phyloP scores from a whole-genome alignment of 1,140 invertebrate genomes.

The Mercenaria mercenaria region DNA sequence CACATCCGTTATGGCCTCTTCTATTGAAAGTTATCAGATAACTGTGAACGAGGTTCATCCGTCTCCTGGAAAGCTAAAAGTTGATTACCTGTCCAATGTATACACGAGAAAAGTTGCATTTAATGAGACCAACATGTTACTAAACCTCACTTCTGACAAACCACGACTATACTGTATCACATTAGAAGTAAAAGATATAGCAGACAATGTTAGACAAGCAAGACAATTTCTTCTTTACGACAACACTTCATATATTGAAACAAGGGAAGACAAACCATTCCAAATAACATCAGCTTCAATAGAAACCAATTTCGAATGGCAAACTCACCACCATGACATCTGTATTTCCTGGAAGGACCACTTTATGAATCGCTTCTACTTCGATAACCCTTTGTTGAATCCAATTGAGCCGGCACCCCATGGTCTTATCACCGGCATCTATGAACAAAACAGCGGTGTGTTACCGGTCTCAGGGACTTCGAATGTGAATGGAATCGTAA shows the following conservation, averaged over 20 bases:
- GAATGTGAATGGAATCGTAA: slow-evolving; percentile 72
- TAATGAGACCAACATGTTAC: too few relatives aligned
- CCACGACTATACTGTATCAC: too few relatives aligned
- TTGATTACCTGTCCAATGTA: too few relatives aligned
- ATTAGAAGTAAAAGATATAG: slow-evolving; percentile 22
- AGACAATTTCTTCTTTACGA: slow-evolving; percentile 26
- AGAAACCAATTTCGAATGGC: slow-evolving; percentile 35
- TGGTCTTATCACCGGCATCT: slow-evolving; percentile 13
- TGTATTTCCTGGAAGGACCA: slow-evolving; percentile 13
- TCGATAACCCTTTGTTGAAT: slow-evolving; percentile 48
- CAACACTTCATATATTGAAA: background rate
- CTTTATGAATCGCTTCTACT: slow-evolving; percentile 10
- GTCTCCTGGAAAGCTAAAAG: too few relatives aligned
- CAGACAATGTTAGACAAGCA: slow-evolving; percentile 11
- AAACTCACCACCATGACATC: slow-evolving; percentile 13
- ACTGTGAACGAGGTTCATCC: too few relatives aligned
- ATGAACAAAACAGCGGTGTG: slow-evolving; percentile 69
- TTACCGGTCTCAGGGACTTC: slow-evolving; percentile 67
- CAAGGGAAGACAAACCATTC: background rate
- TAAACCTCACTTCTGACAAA: background rate
- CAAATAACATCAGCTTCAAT: background rate
- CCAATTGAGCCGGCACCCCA: slow-evolving; percentile 37
- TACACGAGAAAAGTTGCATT: too few relatives aligned
- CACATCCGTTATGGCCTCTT: too few relatives aligned
- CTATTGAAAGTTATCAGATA: too few relatives aligned